Evolutionary conservation across 2,888 invertebrate genomes (phyloP).

Genomic region (Agrochola litura): DNA sequence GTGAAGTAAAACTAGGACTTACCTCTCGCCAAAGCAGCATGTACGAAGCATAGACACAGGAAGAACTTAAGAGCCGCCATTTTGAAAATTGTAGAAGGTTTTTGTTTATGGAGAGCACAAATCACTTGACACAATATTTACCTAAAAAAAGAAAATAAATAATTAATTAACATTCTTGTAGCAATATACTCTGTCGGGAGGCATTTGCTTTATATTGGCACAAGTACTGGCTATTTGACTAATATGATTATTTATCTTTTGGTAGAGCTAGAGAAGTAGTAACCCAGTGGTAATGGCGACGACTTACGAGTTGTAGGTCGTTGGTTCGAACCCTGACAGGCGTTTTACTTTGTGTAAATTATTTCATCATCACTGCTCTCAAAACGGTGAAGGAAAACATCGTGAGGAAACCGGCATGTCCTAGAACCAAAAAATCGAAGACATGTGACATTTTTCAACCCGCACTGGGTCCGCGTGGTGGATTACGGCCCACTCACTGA

Average conservation of each 20-base stretch:
- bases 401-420: no score
- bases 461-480: no score
- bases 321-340: no score
- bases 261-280: neutral
- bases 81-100: constrained; percentile 65
- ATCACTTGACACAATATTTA: constrained; percentile 62
- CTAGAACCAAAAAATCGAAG: no score
- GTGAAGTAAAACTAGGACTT: constrained; percentile 50
- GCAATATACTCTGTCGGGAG: neutral
- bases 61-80: constrained; percentile 80
- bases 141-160: constrained; percentile 75
- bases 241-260: neutral
- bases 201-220: neutral
- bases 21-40: constrained; percentile 82
- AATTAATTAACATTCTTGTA: neutral
- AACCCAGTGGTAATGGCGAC: no score
- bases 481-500: no score
- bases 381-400: no score
- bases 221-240: neutral
- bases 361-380: no score
- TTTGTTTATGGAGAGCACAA: constrained; percentile 33
- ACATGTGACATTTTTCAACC: no score
- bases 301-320: no score
- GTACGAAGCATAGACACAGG: constrained; percentile 77
- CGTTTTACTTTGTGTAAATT: no score